Base-by-base conservation (phyloP, 1,140 invertebrate species). In the Zophobas atratus region DNA sequence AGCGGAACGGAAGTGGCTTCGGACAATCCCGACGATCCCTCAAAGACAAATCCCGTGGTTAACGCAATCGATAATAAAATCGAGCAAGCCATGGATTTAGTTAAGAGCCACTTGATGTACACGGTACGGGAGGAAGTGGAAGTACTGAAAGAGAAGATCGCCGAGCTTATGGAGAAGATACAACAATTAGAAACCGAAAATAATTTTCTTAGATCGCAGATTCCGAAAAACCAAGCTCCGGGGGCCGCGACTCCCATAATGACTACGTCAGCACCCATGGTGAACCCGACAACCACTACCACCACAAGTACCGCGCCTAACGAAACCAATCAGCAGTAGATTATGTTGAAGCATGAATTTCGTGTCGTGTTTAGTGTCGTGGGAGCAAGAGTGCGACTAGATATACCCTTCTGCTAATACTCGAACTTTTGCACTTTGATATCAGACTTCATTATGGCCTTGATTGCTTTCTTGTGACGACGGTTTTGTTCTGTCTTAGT, bases 121-220 rank as follows among this genome's bases (percentile, higher is more conserved):
- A 92, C 92, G 34, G 92, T 93, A 83, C 70, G 92, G 34, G 92
- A 92, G 85, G 92, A 93, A 86, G 92, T 93, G n/a, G 92, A 92
- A 81, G 91, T 92, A 3, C 86, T 93, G 2, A 92, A 92, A 84
- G 90, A 92, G 82, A 91, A 91, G 84, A 93, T 93, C 79, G 88
- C 88, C 36, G 90, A 92, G 82, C 85, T 93, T 38, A 88, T 90
- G 84, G 91, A 92, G 72, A 87, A 88, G 81, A 91, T 91, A 78
- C 87, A 87, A 71, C 89, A 90, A 81, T 83, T 92, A 36, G 91
- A 92, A 84, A 88, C 88, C 72, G 91, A 92, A 85, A 92, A 92
- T 84, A 87, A 86, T 34, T 87, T 90, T 48, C 85, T 75, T 3
- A 79, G 82, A 34, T 82, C 84, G 20, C 84, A 85, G 71, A 84